A percentile compares a stretch with the other conserved stretches of the same genome.
Conservation (phyloP, 2,113 vertebrate genomes). For the Lota lota region DNA sequence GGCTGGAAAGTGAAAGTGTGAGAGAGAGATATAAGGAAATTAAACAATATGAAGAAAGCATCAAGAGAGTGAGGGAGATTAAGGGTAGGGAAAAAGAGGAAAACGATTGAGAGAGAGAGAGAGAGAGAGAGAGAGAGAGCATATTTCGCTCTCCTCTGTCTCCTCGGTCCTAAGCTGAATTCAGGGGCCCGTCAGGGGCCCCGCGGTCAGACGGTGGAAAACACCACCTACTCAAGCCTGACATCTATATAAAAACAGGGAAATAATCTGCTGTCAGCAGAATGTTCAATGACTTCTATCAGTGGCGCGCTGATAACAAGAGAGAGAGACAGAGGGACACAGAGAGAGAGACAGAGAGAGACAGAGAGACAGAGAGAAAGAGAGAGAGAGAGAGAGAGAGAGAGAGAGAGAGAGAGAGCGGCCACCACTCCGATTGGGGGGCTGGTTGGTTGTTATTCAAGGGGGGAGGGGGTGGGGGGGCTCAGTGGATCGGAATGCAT, state of each 20-base stretch:
- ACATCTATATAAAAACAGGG: constrained; percentile 83
- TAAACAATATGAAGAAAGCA: background rate
- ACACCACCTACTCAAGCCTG: constrained; percentile 77
- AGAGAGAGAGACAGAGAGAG: too few species aligned
- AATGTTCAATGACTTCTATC: constrained; percentile 81
- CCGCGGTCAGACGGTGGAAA: constrained; percentile 64
- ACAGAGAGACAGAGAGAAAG: too few species aligned
- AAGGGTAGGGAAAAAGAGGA: constrained; percentile 4
- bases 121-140: constrained; percentile 15
- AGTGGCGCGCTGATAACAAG: constrained; percentile 73
- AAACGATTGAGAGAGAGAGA: background rate
- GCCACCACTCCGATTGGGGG: too few species aligned
- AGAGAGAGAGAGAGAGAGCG: too few species aligned
- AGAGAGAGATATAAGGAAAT: background rate
- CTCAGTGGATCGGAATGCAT: constrained; percentile 97
- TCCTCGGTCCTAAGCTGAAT: constrained; percentile 29
- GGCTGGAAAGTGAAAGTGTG: constrained; percentile 25
- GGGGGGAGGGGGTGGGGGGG: constrained; percentile 67
- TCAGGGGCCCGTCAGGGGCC: constrained; percentile 40
- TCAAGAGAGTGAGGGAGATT: background rate
- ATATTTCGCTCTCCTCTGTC: constrained; percentile 26
- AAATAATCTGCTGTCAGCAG: constrained; percentile 89
- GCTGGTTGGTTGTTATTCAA: too few species aligned
- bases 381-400: too few species aligned
- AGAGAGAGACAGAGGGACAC: constrained; percentile 75